Evolutionary conservation across 2,797 vertebrate genomes (phyloP).

Genomic region (Decapterus maruadsi): DNA sequence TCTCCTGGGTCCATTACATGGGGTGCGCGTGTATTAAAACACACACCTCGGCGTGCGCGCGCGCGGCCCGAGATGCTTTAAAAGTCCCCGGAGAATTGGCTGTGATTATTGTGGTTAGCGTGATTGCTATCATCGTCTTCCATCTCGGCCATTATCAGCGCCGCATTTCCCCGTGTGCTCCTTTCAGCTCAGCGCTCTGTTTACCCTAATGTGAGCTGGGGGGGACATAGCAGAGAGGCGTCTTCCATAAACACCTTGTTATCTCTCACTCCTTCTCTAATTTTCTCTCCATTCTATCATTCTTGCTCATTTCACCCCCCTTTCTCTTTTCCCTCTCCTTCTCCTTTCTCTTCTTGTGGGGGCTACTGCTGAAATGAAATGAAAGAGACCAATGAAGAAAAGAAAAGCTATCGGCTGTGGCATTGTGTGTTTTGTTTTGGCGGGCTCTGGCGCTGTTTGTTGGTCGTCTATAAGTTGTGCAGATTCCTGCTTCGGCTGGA

Average conservation of each 20-base stretch:
- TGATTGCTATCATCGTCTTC: slow-evolving; percentile 83
- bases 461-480: slow-evolving; percentile 21
- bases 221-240: slow-evolving; percentile 64
- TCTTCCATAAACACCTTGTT: slow-evolving; percentile 84
- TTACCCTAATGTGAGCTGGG: slow-evolving; percentile 80
- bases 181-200: slow-evolving; percentile 74
- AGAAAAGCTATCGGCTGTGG: neutral
- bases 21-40: neutral
- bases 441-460: slow-evolving; percentile 27
- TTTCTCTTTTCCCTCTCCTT: neutral
- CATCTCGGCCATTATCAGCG: slow-evolving; percentile 79
- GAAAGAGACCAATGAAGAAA: slow-evolving; percentile 19
- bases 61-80: slow-evolving; percentile 53
- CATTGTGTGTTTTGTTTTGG: slow-evolving; percentile 48
- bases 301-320: slow-evolving; percentile 51
- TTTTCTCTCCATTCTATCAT: slow-evolving; percentile 76
- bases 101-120: slow-evolving; percentile 80
- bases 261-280: slow-evolving; percentile 79
- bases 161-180: slow-evolving; percentile 71
- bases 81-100: slow-evolving; percentile 70
- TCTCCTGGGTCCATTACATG: slow-evolving; percentile 35
- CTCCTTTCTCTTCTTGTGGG: neutral
- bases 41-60: slow-evolving; percentile 22
- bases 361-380: slow-evolving; percentile 28
- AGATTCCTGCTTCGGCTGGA: slow-evolving; percentile 29